Evolutionary conservation across 2,113 vertebrate genomes (phyloP).

Genomic region (Eulemur rufifrons): DNA sequence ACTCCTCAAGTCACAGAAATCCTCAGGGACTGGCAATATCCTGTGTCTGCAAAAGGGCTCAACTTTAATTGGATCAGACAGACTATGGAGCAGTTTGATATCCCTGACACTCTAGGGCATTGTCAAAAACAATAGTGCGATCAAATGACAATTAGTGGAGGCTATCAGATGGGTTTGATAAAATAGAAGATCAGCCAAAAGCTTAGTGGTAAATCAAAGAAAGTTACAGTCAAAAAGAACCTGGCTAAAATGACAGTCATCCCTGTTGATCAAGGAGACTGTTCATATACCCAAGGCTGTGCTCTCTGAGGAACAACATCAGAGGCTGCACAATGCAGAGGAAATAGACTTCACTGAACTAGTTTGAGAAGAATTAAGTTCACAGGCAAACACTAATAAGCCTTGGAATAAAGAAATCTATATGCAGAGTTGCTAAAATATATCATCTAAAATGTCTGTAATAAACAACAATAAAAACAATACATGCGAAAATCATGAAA

Average conservation of each 20-base stretch:
- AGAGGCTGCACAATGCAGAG: background rate
- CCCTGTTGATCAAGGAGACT: background rate
- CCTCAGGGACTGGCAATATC: background rate
- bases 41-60: background rate
- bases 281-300: background rate
- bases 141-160: background rate
- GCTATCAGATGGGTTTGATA: background rate
- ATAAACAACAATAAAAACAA: background rate
- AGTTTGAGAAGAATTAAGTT: background rate
- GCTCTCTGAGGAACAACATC: background rate
- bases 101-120: background rate
- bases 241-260: background rate
- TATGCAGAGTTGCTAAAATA: background rate
- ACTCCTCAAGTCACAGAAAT: background rate
- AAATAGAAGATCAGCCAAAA: background rate
- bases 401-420: background rate
- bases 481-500: background rate
- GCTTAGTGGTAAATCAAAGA: background rate
- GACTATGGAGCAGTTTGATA: background rate
- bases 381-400: background rate
- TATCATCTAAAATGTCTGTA: background rate
- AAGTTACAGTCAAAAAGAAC: background rate
- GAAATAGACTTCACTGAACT: background rate
- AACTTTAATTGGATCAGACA: background rate
- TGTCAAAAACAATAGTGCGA: background rate